Evolutionary conservation across 2,113 vertebrate genomes (phyloP).

Genomic region (Hippopotamus amphibius): DNA sequence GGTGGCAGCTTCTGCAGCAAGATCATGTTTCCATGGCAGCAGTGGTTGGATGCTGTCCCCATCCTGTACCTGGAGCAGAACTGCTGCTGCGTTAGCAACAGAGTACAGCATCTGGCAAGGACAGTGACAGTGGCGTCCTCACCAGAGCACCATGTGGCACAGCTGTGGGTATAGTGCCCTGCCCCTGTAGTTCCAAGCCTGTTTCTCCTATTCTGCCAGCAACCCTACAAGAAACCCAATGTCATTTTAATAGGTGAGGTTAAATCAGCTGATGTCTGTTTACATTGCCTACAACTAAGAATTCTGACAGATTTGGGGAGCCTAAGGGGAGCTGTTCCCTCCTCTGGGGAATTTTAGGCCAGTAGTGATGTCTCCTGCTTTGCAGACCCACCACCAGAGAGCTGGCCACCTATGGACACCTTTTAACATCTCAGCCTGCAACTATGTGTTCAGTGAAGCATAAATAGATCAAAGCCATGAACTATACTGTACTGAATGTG

Average conservation of each 20-base stretch:
- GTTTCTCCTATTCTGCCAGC: neutral
- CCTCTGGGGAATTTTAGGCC: neutral
- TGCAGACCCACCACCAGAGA: neutral
- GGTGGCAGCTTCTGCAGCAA: neutral
- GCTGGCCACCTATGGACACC: neutral
- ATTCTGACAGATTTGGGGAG: neutral
- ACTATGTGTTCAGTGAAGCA: neutral
- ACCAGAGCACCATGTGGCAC: no score
- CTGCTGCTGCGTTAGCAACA: rapidly evolving
- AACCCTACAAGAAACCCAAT: neutral
- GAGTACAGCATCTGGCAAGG: neutral
- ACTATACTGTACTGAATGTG: neutral
- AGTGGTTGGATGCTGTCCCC: neutral
- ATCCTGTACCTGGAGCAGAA: neutral
- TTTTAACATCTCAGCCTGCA: neutral
- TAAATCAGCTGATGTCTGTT: neutral
- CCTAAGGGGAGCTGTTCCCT: neutral
- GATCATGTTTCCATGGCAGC: neutral
- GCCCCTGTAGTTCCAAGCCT: neutral
- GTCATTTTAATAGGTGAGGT: neutral
- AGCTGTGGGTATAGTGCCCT: rapidly evolving
- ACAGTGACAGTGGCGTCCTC: rapidly evolving
- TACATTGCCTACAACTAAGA: neutral
- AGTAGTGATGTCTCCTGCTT: neutral
- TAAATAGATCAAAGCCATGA: slow-evolving; percentile 24